Evolutionary conservation across 2,113 vertebrate species (phyloP), one percentile per base, ranked within the genome.

Genomic region (Ailuropoda melanoleuca): DNA sequence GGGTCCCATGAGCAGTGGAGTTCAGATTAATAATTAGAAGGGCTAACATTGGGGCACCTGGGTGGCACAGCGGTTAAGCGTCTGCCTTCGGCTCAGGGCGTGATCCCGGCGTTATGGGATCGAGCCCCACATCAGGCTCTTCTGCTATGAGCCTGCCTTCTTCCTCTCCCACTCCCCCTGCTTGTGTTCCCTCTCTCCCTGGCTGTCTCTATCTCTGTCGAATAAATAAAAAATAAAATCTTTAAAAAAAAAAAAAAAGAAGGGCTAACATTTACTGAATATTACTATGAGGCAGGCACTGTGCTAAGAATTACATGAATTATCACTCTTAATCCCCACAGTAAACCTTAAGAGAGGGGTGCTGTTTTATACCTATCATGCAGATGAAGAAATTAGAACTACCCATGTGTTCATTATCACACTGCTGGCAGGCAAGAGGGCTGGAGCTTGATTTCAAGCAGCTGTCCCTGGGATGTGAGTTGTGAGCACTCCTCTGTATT

Each of bases 1-100:
- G 83, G 23, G 55, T 29, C 60, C 74, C 29, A 4, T 18, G 60
- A 29, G 23, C 19, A 90, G 75, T 39, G 56, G 24, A 26, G 15
- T 64, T 77, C n/a, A 87, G 72, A 84, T 88, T 53, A 80, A 77
- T 85, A 84, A 82, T 82, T 80, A 43, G 86, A 66, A 96, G 24
- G 26, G 4, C 19, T 84, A 87, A 80, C n/a, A 34, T 66, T 62
- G n/a, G n/a, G n/a, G n/a, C n/a, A n/a, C n/a, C n/a, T n/a, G n/a
- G n/a, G n/a, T n/a, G n/a, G n/a, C n/a, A n/a, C n/a, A n/a, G n/a
- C n/a, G n/a, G n/a, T n/a, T n/a, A n/a, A n/a, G n/a, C n/a, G n/a
- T n/a, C n/a, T n/a, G n/a, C n/a, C n/a, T n/a, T n/a, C n/a, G n/a
- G n/a, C n/a, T n/a, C n/a, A n/a, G n/a, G n/a, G n/a, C n/a, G n/a